phyloP scores from a whole-genome alignment of 2,113 vertebrate genomes.

The human (Homo sapiens) region DNA sequence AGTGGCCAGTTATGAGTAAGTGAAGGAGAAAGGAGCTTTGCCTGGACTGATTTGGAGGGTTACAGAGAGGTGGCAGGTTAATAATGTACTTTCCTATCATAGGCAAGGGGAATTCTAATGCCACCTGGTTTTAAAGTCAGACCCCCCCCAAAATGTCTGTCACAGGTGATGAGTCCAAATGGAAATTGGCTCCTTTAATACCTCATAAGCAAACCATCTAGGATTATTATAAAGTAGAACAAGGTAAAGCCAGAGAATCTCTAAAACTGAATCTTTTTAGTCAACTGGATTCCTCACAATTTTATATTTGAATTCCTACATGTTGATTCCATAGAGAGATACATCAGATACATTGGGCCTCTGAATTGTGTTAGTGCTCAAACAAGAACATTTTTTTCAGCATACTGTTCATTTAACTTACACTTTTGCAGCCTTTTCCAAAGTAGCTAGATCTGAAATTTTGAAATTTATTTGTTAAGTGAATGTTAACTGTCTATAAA shows the following conservation, averaged over 20 bases:
- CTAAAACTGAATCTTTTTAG: background rate
- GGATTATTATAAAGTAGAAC: background rate
- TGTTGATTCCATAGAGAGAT: background rate
- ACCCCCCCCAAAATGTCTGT: background rate
- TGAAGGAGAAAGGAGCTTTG: background rate
- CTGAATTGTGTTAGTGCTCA: slow-evolving; percentile 24
- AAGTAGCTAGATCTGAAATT: background rate
- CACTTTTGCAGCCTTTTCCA: background rate
- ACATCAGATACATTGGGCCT: background rate
- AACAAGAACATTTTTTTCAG: background rate
- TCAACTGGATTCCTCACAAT: background rate
- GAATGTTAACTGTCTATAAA: background rate
- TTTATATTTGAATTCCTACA: slow-evolving; percentile 41
- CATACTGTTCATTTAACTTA: background rate
- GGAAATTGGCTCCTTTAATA: background rate
- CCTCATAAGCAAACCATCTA: background rate
- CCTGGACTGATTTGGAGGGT: background rate
- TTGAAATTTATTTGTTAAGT: slow-evolving; percentile 16
- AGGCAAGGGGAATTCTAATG: background rate
- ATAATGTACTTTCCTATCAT: background rate
- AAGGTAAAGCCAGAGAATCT: background rate
- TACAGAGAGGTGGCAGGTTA: background rate
- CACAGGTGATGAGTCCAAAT: background rate
- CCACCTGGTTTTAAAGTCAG: background rate
- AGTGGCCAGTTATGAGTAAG: background rate